Conservation (phyloP, 2,888 invertebrate species). For the Drosophila rubida region DNA sequence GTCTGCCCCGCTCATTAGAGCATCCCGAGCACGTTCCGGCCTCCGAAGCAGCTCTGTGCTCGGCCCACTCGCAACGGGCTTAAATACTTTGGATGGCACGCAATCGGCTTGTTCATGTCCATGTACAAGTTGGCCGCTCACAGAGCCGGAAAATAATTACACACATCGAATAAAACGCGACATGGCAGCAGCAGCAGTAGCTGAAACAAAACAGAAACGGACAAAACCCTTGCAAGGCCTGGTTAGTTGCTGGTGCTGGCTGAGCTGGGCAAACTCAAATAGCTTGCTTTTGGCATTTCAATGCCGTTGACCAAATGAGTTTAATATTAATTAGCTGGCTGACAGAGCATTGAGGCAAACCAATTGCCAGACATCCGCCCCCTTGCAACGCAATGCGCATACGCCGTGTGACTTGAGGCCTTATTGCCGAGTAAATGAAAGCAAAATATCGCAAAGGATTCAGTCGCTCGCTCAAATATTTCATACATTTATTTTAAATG, state of each 20-base stretch:
- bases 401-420: constrained; percentile 22
- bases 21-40: constrained; percentile 60
- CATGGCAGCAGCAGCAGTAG: too few species aligned
- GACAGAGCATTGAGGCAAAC: constrained; percentile 45
- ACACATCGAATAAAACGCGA: constrained; percentile 71
- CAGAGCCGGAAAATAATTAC: constrained; percentile 71
- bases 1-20: constrained; percentile 53
- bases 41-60: constrained; percentile 1
- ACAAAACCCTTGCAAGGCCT: constrained; percentile 6
- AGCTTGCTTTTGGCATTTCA: constrained; percentile 70
- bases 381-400: constrained; percentile 31
- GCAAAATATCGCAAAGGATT: constrained; percentile 35
- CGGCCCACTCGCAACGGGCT: constrained; percentile 57
- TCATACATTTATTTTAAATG: constrained; percentile 27
- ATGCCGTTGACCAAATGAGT: constrained; percentile 65
- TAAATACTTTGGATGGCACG: constrained; percentile 56
- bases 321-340: constrained; percentile 73
- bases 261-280: constrained; percentile 12
- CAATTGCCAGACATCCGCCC: constrained; percentile 20
- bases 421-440: constrained; percentile 42
- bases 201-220: constrained; percentile 28
- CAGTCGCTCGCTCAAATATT: neutral
- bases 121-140: constrained; percentile 32
- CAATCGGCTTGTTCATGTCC: constrained; percentile 39
- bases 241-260: neutral